Conservation (phyloP, 2,113 vertebrate species). For the Phoenicopterus ruber region DNA sequence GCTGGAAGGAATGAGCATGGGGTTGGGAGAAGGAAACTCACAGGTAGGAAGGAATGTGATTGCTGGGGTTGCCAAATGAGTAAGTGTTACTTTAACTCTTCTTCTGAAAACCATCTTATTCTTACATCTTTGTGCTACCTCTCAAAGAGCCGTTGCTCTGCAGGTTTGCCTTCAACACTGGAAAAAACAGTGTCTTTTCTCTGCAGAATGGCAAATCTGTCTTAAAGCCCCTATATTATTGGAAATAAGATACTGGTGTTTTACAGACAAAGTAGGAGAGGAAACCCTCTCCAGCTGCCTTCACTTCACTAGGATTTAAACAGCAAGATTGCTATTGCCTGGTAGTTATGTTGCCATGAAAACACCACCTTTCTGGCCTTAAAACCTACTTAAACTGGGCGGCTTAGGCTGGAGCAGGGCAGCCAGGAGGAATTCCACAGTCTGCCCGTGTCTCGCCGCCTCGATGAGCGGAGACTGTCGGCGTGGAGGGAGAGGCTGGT, state of each 20-base stretch:
- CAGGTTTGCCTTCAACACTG: background rate
- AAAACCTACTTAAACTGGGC: background rate
- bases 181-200: background rate
- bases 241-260: background rate
- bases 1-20: background rate
- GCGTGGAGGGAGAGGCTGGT: background rate
- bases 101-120: background rate
- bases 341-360: background rate
- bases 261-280: background rate
- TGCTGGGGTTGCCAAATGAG: background rate
- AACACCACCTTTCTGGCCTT: background rate
- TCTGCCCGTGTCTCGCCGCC: background rate
- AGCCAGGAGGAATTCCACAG: background rate
- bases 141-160: background rate
- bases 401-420: background rate
- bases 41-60: background rate
- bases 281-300: background rate
- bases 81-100: background rate
- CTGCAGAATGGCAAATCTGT: background rate
- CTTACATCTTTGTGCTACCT: fast-evolving
- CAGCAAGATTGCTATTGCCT: background rate
- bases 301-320: background rate
- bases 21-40: background rate
- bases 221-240: background rate
- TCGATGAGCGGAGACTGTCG: background rate